Evolutionary conservation across 2,797 vertebrate genomes (phyloP).

Genomic region (Amniataba percoides): DNA sequence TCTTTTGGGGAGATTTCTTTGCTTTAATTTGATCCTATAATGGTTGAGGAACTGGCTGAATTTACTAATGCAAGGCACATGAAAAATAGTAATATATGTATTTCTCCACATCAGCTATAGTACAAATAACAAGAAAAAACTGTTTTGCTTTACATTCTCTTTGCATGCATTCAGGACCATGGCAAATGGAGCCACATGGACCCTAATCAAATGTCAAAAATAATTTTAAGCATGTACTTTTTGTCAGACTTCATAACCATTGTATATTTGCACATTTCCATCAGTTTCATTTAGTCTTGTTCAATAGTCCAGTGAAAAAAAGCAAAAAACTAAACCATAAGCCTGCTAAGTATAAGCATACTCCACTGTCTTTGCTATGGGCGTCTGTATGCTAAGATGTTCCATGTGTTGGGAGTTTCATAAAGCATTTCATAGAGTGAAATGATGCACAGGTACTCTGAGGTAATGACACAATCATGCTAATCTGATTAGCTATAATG

Average conservation of each 20-base stretch:
- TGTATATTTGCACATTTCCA: constrained; percentile 23
- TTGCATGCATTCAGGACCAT: constrained; percentile 41
- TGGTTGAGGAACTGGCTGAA: constrained; percentile 23
- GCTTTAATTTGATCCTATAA: constrained; percentile 44
- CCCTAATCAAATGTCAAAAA: constrained; percentile 54
- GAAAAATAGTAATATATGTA: constrained; percentile 30
- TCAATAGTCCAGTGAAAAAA: not conserved
- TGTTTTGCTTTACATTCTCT: constrained; percentile 37
- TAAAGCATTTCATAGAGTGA: constrained; percentile 41
- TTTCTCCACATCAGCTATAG: constrained; percentile 16
- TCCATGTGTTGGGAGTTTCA: constrained; percentile 65
- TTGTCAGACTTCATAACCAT: constrained; percentile 36
- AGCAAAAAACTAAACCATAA: no score
- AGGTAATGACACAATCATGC: constrained; percentile 62
- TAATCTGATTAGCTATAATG: constrained; percentile 66
- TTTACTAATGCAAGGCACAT: constrained; percentile 19
- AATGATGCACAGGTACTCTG: constrained; percentile 64
- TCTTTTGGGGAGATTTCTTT: constrained; percentile 21
- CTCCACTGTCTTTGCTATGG: constrained; percentile 45
- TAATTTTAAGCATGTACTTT: constrained; percentile 31
- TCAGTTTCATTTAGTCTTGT: constrained; percentile 7
- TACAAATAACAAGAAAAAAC: constrained; percentile 32
- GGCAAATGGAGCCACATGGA: constrained; percentile 45
- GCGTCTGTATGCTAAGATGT: constrained; percentile 53
- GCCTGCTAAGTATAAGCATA: constrained; percentile 56